Base-by-base conservation (phyloP, 2,797 vertebrate species). In the Lemur catta region DNA sequence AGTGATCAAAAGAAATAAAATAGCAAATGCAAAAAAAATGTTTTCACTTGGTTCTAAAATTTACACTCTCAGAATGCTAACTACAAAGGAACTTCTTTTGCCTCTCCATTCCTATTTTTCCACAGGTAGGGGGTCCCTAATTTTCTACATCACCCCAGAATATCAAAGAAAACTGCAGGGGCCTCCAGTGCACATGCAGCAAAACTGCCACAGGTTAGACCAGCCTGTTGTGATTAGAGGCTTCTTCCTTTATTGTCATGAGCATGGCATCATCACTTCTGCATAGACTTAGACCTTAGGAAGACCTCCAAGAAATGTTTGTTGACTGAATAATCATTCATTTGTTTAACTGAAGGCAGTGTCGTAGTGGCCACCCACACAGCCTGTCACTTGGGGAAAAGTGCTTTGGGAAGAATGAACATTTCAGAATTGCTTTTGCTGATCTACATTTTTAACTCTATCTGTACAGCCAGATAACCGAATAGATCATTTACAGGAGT, bases 271-370 rank as follows among this genome's bases (percentile, higher is more conserved):
- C 41, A 65, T 74, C 52, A 74, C n/a, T 71, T 90, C n/a, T 59
- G 14, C 61, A 57, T 18, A 85, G 41, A 26, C 50, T 82, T 57
- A 28, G 18, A 57, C 11, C 8, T 74, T 63, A 71, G 57, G 14
- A 46, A 84, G 38, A 59, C 38, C 59, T 84, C 50, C 71, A 71
- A 79, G 88, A 74, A 81, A 55, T 81, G 41, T 78, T 89, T 94
- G 91, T 90, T 94, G 89, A 92, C 94, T 95, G 95, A 96, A 72
- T 95, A 78, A 75, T 46, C 75, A 71, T 72, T 59, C 30, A 48
- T 84, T 84, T 89, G n/a, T 78, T 94, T 82, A 86, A 74, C 2
- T 24, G 33, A 95, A 92, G 35, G 48, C 82, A 93, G 20, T 82
- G 79, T 89, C 41, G 20, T 2, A 12, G 67, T n/a, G 82, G 46